A percentile compares a stretch with the other conserved stretches of the same genome.
These are phyloP conservation scores for Pachyramphus minor DNA, from an alignment of 2,113 vertebrate genomes.

Conservation along the genomic window DNA sequence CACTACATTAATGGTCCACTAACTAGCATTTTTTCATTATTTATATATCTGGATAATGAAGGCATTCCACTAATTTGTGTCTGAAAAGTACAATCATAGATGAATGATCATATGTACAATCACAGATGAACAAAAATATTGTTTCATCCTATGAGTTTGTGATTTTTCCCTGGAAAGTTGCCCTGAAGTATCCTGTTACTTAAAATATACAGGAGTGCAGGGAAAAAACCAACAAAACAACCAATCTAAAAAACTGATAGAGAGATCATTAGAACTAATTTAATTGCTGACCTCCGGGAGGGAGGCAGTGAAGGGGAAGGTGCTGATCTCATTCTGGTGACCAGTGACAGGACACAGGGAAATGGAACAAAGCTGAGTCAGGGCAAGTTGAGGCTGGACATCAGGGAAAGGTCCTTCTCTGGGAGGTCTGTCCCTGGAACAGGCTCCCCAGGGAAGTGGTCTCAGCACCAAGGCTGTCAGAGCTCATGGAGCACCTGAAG, in stretches of 20 bases:
- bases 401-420: background rate
- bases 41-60: background rate
- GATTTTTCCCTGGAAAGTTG: background rate
- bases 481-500: background rate
- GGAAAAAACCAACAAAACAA: background rate
- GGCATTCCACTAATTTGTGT: background rate
- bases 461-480: background rate
- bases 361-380: background rate
- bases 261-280: background rate
- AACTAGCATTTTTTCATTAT: background rate
- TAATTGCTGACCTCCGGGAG: background rate
- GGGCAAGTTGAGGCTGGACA: background rate
- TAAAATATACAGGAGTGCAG: background rate
- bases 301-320: background rate
- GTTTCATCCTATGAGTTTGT: background rate
- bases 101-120: too few relatives aligned
- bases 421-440: background rate
- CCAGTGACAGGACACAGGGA: fast-evolving
- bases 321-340: background rate
- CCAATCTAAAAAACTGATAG: background rate
- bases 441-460: background rate
- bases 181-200: background rate
- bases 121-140: background rate
- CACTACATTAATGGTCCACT: background rate
- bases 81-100: too few relatives aligned